phyloP scores from a whole-genome alignment of 1,140 invertebrate species.

The Drosophila suzukii region DNA sequence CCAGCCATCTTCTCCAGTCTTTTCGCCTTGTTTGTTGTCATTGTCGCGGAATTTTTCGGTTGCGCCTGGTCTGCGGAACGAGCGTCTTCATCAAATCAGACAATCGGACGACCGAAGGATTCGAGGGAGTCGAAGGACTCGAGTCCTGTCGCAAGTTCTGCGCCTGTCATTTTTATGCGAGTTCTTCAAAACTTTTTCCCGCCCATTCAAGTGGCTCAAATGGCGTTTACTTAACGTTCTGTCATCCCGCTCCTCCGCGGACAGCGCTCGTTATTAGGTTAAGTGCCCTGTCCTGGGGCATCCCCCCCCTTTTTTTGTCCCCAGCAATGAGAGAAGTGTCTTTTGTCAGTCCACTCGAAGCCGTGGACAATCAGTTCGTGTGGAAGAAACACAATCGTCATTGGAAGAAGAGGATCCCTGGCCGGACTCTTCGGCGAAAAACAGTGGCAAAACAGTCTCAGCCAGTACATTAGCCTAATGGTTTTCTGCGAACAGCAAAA shows the following conservation, averaged over 20 bases:
- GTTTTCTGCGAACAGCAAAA: conserved; percentile 39
- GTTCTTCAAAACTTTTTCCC: conserved; percentile 76
- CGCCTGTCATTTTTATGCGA: conserved; percentile 80
- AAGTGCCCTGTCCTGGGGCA: conserved; percentile 60
- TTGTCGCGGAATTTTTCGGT: conserved; percentile 57
- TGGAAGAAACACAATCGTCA: conserved; percentile 15
- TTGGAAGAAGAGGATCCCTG: not conserved
- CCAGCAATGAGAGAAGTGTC: not conserved
- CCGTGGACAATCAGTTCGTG: not conserved
- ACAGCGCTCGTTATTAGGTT: conserved; percentile 72
- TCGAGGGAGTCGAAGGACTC: conserved; percentile 16
- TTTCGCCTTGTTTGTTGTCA: conserved; percentile 70
- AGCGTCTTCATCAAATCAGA: conserved; percentile 77
- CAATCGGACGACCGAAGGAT: conserved; percentile 27
- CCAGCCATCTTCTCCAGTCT: not conserved
- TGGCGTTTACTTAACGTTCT: conserved; percentile 80
- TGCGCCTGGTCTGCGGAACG: conserved; percentile 16
- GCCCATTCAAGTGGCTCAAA: conserved; percentile 44
- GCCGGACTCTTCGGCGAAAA: not conserved
- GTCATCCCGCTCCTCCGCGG: conserved; percentile 47
- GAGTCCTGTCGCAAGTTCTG: conserved; percentile 16
- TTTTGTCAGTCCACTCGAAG: conserved; percentile 4
- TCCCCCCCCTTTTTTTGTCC: not conserved
- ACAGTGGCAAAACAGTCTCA: not conserved
- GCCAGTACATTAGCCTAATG: conserved; percentile 75